These are phyloP conservation scores for Pimephales promelas DNA, from an alignment of 2,113 vertebrate species.

Conservation along the genomic window DNA sequence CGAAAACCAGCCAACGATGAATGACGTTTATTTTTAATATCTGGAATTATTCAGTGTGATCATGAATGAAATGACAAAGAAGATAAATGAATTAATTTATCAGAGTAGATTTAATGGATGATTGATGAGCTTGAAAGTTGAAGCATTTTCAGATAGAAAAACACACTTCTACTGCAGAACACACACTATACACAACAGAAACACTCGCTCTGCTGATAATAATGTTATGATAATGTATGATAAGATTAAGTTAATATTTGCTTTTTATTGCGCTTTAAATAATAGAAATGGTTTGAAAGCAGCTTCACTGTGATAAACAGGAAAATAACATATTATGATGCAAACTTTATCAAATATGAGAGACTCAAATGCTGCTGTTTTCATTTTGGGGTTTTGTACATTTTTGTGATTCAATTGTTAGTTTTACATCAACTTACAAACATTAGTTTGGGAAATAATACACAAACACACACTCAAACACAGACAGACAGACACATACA, in stretches of 20 bases:
- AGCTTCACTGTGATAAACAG: too few species aligned
- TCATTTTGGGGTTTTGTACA: too few species aligned
- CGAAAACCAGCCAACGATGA: background rate
- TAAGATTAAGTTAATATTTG: too few species aligned
- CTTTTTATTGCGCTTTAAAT: too few species aligned
- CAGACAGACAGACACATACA: too few species aligned
- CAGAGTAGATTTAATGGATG: slow-evolving; percentile 1
- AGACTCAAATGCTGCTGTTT: too few species aligned
- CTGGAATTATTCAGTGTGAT: background rate
- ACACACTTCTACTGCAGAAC: too few species aligned
- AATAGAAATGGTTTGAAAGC: too few species aligned
- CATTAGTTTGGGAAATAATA: background rate
- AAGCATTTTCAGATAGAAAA: background rate
- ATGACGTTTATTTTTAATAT: background rate
- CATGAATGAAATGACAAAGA: background rate
- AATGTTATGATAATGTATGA: too few species aligned
- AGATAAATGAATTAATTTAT: background rate
- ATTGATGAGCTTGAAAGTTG: background rate
- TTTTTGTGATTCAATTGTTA: background rate
- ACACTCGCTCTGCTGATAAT: too few species aligned
- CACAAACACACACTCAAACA: background rate
- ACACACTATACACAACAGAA: background rate
- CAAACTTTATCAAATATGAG: too few species aligned
- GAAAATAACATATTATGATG: too few species aligned
- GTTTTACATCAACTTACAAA: background rate